A percentile compares a stretch with the other conserved stretches of the same genome.
These are phyloP conservation scores for Tipula unca DNA, from an alignment of 2,888 invertebrate species.

Conservation along the genomic window DNA sequence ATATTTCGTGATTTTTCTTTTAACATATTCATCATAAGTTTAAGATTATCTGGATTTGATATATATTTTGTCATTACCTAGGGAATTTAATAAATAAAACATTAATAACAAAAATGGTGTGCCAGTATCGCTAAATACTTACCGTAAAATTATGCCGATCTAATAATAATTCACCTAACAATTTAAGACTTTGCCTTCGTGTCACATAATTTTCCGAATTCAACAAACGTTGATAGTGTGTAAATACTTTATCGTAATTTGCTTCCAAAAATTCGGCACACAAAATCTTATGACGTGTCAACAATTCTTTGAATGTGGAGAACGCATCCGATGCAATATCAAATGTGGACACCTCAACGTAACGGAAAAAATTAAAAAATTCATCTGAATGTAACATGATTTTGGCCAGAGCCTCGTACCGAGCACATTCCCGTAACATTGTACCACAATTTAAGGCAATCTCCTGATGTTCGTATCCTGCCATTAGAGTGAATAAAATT, in stretches of 20 bases:
- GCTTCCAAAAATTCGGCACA: conserved; percentile 98
- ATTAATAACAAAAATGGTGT: not conserved
- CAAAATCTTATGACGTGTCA: conserved; percentile 89
- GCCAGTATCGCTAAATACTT: conserved; percentile 33
- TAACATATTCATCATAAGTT: conserved; percentile 99
- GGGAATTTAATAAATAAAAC: conserved; percentile 28
- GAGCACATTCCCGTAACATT: conserved; percentile 96
- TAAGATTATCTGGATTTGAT: conserved; percentile 98
- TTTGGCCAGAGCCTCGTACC: conserved; percentile 97
- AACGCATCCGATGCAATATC: conserved; percentile 99
- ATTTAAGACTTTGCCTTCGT: conserved; percentile 94
- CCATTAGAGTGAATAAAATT: conserved; percentile 92
- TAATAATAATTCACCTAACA: conserved; percentile 91
- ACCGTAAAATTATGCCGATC: conserved; percentile 99
- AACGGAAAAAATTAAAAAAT: conserved; percentile 99
- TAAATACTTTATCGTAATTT: conserved; percentile 98
- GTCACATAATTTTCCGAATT: conserved; percentile 99
- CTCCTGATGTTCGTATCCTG: conserved; percentile 97
- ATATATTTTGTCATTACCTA: conserved; percentile 95
- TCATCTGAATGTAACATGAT: conserved; percentile 96
- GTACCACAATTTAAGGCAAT: conserved; percentile 98
- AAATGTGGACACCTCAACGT: conserved; percentile 99
- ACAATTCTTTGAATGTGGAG: conserved; percentile 97
- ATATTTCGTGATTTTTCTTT: conserved; percentile 99
- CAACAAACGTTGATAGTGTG: conserved; percentile 91